Evolutionary conservation across 1,140 invertebrate genomes (phyloP), one percentile per base, ranked within the genome.

Genomic region (Aphaenogaster rudis): DNA sequence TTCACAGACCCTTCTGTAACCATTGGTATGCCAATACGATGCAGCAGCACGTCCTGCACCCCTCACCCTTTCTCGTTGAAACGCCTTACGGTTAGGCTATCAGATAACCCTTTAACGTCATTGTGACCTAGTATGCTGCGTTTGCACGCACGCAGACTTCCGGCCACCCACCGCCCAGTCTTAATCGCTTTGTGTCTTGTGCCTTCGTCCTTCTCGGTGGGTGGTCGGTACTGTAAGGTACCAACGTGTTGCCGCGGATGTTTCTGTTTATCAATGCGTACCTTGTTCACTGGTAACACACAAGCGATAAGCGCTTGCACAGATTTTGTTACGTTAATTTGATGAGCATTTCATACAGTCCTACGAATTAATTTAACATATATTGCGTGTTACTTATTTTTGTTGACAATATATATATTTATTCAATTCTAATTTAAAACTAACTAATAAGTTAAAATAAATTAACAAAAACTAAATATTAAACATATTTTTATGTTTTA

Each of bases 71-170:
- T 86, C 52, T 57, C 71, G 64, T 69, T 71, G 67, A 77, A 90
- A 85, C 77, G 63, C 91, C 86, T 88, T 92, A 89, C 67, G 79
- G 86, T 78, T 67, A 78, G 79, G 71, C 89, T 88, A 91, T 92
- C 90, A 86, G 91, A 92, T 91, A 92, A 89, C 88, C 91, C 90
- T 93, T 92, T 91, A 89, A 90, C 87, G 91, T 92, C 88, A 88
- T 86, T 90, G 92, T 93, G 92, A 93, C 92, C 92, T 88, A 93
- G 86, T 92, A 90, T 76, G 91, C 84, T 88, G 86, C 89, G 87
- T 93, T 88, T 91, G 90, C 92, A 92, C 86, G 92, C 92, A 93
- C 88, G 90, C 89, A 90, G 86, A 77, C 74, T 81, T 72, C 74
- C 64, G 63, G 11, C 76, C 64, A 21, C 87, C 88, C 63, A 67